These are phyloP conservation scores for Marmota monax DNA, from an alignment of 2,113 vertebrate species.

Conservation along the genomic window DNA sequence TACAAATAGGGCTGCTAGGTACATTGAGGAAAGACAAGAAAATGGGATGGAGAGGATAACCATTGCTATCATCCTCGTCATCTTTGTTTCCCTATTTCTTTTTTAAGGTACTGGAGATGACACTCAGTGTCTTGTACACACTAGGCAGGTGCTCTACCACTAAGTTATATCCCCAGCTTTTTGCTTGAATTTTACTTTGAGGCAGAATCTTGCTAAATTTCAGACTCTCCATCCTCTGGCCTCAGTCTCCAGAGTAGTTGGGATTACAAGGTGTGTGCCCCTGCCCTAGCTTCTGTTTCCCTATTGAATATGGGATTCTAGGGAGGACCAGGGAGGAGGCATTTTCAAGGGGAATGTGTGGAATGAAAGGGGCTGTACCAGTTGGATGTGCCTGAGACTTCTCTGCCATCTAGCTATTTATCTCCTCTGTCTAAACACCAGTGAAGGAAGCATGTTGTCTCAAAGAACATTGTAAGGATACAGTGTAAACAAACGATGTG, in stretches of 20 bases:
- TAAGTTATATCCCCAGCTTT: neutral
- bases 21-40: neutral
- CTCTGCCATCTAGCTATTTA: neutral
- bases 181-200: neutral
- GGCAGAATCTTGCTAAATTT: neutral
- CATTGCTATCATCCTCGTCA: neutral
- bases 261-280: neutral
- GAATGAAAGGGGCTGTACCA: neutral
- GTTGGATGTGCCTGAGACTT: neutral
- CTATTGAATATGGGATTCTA: fast-evolving
- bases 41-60: neutral
- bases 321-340: neutral
- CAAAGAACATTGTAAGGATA: neutral
- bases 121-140: neutral
- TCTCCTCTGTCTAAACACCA: neutral
- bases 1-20: neutral
- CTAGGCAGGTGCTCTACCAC: neutral
- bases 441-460: neutral
- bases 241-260: neutral
- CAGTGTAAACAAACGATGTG: neutral
- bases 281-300: neutral
- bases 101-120: neutral
- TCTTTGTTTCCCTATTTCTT: neutral
- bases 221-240: neutral
- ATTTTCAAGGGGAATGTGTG: neutral